These are phyloP conservation scores for Venturia canescens DNA, from an alignment of 1,140 invertebrate species.

Conservation along the genomic window DNA sequence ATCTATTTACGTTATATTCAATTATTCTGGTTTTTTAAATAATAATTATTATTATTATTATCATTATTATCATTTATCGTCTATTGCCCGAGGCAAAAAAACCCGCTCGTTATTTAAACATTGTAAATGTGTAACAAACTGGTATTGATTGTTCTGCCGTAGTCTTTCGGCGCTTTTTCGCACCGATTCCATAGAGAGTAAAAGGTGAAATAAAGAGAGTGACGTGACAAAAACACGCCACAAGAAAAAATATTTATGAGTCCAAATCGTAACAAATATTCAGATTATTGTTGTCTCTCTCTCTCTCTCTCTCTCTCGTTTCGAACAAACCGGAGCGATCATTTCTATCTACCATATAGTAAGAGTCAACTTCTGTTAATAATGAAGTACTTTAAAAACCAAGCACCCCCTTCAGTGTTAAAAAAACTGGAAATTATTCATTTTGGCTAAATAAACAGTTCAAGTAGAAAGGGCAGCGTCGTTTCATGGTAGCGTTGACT, in stretches of 20 bases:
- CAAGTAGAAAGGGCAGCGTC: too few species aligned
- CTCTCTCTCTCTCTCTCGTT: neutral
- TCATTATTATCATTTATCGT: conserved; percentile 61
- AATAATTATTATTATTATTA: conserved; percentile 55
- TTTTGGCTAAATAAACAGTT: too few species aligned
- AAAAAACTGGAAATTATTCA: too few species aligned
- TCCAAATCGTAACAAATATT: neutral
- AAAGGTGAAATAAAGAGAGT: neutral
- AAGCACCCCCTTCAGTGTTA: too few species aligned
- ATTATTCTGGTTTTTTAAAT: conserved; percentile 45
- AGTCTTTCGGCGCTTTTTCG: conserved; percentile 27
- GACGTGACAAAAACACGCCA: neutral
- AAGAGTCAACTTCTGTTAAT: conserved; percentile 7
- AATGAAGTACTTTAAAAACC: neutral
- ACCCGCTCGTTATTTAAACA: conserved; percentile 70
- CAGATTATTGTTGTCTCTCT: neutral
- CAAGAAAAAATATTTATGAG: neutral
- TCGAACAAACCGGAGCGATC: neutral
- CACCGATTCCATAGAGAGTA: neutral
- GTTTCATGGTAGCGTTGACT: too few species aligned
- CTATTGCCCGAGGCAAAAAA: conserved; percentile 73
- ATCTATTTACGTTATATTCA: too few species aligned
- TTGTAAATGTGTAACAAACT: conserved; percentile 76
- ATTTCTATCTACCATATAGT: conserved; percentile 14
- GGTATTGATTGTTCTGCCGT: conserved; percentile 70